Base-by-base conservation (phyloP, 2,113 vertebrate species). In the Vulpes vulpes region DNA sequence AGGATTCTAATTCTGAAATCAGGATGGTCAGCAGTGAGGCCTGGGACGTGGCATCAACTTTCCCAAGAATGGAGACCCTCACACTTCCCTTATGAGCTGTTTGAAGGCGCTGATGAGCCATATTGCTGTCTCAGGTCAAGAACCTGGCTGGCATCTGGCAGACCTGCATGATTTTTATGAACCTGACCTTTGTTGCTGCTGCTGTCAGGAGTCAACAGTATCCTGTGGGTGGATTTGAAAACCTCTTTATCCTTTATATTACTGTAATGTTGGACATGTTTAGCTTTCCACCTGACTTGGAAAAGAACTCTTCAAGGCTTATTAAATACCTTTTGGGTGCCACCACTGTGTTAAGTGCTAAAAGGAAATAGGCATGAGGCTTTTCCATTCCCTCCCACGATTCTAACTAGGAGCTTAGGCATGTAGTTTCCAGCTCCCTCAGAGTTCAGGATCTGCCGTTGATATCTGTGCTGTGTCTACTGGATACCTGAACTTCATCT, bases 91-190 rank as follows among this genome's bases (percentile, higher is more conserved):
- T n/a, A 12, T 0, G 49, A 79, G 55, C 82, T 57, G 9, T 20
- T 1, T 1, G 22, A 53, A 38, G 57, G 62, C 11, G 35, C 5
- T 35, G 8, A 20, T 23, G 35, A 78, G n/a, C 49, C 0, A 0
- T 25, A 7, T 30, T 8, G 30, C 49, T 59, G 15, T 12, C 55
- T 53, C 11, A 11, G 22, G 59, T 84, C 0, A 53, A 85, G 82
- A 55, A 11, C 20, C 55, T 30, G 64, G 67, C 53, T 30, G 64
- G 67, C 53, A 11, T 25, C 74, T 59, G 25, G 86, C 4, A 32
- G 5, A 20, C 32, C 65, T 82, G 55, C 1, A 32, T 60, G 16
- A 32, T 57, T 89, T 85, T 81, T 17, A n/a, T 9, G 32, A 89
- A 11, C 7, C 7, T 27, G 67, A 60, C 9, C 49, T 89, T 78